Base-by-base conservation (phyloP, 2,113 vertebrate genomes). In the Dolichallabes microphthalmus region DNA sequence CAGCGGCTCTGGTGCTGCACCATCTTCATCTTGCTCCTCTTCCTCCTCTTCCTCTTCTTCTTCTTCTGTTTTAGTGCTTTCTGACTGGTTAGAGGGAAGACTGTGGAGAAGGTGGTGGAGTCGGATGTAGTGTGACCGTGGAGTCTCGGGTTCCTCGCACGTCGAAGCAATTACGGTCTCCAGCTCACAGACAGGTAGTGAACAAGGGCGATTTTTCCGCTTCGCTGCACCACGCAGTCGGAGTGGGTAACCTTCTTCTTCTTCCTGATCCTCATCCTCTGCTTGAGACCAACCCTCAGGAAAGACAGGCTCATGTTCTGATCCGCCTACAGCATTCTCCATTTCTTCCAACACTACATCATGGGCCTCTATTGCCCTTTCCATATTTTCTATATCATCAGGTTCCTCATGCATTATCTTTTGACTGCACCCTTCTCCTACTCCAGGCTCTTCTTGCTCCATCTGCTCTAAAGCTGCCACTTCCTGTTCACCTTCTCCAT, bases 61-160 rank as follows among this genome's bases (percentile, higher is more conserved):
- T 35, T 79, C 57, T 27, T 75, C 66, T 10, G 55, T 57, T 73
- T 73, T 83, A 17, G 20, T n/a, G 84, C 66, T n/a, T 71, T 86
- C 35, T 14, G 86, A 77, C 0, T 92, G 96, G 6, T 94, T 94
- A 0, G 95, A 94, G 32, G 96, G 96, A 87, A 97, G 86, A 88
- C 96, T 96, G 92, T 97, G 96, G 17, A 97, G 94, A 83, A 97
- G 92, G 35, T 94, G 95, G 89, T 97, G 96, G 87, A 97, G 94
- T 69, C 96, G 93, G 58, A 97, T 96, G 92, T 97, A 97, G 89
- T 97, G 96, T 0, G 96, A 96, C 27, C 96, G 94, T 4, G 96
- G 96, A 0, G 96, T 97, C 87, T 97, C 96, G 0, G 96, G 95
- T 73, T 97, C 95, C 0, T 95, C 95, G 0, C 96, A 96, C 1